These are phyloP conservation scores for Electrona antarctica DNA, from an alignment of 2,113 vertebrate genomes.

Conservation along the genomic window DNA sequence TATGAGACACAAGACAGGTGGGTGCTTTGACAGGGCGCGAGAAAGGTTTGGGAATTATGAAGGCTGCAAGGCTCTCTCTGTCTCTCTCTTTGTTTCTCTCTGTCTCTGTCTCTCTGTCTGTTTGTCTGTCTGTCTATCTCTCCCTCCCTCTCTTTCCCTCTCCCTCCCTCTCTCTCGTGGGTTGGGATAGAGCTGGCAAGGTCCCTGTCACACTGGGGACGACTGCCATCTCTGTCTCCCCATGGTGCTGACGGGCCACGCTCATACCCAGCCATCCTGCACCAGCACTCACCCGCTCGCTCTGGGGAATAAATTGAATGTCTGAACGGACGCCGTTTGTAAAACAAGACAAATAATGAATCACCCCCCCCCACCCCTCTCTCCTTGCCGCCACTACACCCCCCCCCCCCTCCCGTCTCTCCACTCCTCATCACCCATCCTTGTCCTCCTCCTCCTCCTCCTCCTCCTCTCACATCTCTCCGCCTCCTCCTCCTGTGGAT, in stretches of 20 bases:
- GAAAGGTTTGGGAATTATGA: not conserved
- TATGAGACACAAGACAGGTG: no score
- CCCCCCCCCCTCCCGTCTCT: constrained; percentile 4
- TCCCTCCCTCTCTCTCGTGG: constrained; percentile 9
- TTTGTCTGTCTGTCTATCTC: not conserved
- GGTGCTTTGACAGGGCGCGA: no score
- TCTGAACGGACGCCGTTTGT: constrained; percentile 59
- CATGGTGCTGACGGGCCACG: constrained; percentile 46
- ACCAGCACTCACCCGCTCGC: constrained; percentile 21
- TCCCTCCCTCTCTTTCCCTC: constrained; percentile 10
- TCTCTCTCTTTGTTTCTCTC: not conserved
- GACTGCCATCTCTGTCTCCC: constrained; percentile 36
- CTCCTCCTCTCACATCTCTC: constrained; percentile 3
- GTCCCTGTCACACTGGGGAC: constrained; percentile 40
- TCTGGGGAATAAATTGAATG: constrained; percentile 57
- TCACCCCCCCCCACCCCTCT: constrained; percentile 42
- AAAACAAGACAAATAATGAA: constrained; percentile 71
- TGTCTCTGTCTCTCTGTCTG: not conserved
- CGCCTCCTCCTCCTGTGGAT: constrained; percentile 36
- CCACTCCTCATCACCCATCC: not conserved
- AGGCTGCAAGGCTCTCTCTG: not conserved
- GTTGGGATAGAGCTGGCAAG: not conserved
- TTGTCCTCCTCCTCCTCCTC: not conserved
- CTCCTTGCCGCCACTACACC: not conserved
- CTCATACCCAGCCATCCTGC: constrained; percentile 29